A percentile compares a stretch with the other conserved stretches of the same genome.
These are phyloP conservation scores for Callionymus lyra DNA, from an alignment of 2,113 vertebrate genomes.

Conservation along the genomic window DNA sequence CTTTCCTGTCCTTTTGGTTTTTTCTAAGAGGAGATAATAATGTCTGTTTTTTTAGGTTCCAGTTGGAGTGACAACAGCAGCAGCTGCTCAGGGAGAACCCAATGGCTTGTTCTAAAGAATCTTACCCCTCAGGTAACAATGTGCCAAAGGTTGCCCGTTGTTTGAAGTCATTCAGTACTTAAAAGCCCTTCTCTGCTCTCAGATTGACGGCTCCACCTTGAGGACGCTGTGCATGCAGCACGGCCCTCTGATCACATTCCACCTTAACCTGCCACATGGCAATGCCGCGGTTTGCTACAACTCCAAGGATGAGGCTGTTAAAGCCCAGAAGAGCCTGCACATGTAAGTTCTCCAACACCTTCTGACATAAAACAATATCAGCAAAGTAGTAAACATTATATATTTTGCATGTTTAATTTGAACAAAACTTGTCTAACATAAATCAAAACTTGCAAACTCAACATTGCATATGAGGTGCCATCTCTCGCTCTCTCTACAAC, in stretches of 20 bases:
- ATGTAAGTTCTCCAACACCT: constrained; percentile 90
- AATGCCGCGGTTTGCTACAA: constrained; percentile 97
- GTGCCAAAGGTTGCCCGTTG: background rate
- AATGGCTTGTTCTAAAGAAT: constrained; percentile 99
- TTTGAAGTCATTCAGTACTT: background rate
- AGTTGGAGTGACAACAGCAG: constrained; percentile 83
- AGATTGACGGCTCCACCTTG: constrained; percentile 98
- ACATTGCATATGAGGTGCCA: too few species aligned
- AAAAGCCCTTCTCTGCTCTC: background rate
- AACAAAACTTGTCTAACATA: too few species aligned
- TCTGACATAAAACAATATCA: too few species aligned
- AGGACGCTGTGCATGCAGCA: constrained; percentile 99
- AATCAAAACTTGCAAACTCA: too few species aligned
- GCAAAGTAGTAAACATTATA: too few species aligned
- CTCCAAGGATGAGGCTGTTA: constrained; percentile 97
- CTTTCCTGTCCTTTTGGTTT: background rate
- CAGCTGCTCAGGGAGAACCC: constrained; percentile 98
- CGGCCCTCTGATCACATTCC: constrained; percentile 98
- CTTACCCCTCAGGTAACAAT: constrained; percentile 92
- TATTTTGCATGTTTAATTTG: too few species aligned
- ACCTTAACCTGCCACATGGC: constrained; percentile 97
- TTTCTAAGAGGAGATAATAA: background rate
- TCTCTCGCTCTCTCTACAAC: background rate
- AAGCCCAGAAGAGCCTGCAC: constrained; percentile 99
- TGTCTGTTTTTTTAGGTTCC: constrained; percentile 68